phyloP scores from a whole-genome alignment of 2,113 vertebrate genomes.

The Todiramphus saurophagus region DNA sequence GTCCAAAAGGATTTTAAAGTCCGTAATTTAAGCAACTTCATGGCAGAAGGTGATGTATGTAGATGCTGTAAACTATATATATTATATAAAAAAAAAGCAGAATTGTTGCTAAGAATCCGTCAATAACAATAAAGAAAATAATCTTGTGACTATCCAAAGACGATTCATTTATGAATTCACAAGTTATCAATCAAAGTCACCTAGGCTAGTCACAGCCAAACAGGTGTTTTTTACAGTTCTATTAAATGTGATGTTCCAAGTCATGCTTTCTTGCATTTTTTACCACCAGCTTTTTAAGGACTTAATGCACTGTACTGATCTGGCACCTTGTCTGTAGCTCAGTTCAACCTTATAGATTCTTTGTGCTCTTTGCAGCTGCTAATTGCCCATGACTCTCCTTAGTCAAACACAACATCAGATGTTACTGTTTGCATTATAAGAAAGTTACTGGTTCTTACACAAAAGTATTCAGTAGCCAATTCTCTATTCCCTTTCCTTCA shows the following conservation, averaged over 20 bases:
- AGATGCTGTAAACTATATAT: not conserved
- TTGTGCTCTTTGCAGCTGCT: not conserved
- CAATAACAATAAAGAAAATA: not conserved
- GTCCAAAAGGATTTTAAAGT: not conserved
- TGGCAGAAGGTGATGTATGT: not conserved
- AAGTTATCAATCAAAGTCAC: not conserved
- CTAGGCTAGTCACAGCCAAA: not conserved
- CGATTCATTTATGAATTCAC: not conserved
- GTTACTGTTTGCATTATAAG: not conserved
- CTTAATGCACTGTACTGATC: not conserved
- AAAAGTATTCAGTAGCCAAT: not conserved
- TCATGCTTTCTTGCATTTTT: not conserved
- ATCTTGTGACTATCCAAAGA: not conserved
- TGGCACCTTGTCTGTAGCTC: not conserved
- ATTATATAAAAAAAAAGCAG: not conserved
- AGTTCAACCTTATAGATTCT: not conserved
- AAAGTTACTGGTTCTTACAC: not conserved
- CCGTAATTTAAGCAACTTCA: constrained; percentile 60
- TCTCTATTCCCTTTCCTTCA: not conserved
- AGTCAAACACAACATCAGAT: not conserved
- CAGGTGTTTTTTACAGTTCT: not conserved
- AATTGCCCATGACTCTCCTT: not conserved
- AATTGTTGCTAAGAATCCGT: not conserved
- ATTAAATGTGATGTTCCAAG: not conserved
- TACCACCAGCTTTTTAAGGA: not conserved